phyloP scores from a whole-genome alignment of 2,888 invertebrate species.

The Hoplodrina blanda region DNA sequence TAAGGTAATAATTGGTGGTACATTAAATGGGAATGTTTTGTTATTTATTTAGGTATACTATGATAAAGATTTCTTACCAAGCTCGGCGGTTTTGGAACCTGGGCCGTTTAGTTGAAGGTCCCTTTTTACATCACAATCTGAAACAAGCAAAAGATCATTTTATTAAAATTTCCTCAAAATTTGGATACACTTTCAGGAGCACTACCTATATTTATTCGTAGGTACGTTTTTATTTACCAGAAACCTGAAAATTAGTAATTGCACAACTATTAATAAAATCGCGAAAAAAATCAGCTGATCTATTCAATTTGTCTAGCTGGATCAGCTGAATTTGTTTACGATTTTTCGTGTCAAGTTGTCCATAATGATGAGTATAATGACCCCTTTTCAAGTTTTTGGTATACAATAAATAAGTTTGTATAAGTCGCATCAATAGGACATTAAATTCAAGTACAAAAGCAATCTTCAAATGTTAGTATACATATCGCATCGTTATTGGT shows the following conservation, averaged over 20 bases:
- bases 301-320: no score
- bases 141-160: constrained; percentile 64
- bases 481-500: constrained; percentile 16
- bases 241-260: no score
- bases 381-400: no score
- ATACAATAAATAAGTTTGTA: no score
- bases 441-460: not conserved
- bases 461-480: not conserved
- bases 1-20: not conserved
- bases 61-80: constrained; percentile 85
- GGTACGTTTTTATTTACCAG: no score
- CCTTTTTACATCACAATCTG: constrained; percentile 97
- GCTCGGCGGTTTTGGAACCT: constrained; percentile 93
- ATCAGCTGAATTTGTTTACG: no score
- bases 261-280: no score
- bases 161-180: not conserved
- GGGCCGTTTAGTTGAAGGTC: constrained; percentile 94
- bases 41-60: not conserved
- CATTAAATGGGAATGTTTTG: no score
- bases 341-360: no score
- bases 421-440: not conserved
- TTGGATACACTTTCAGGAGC: not conserved
- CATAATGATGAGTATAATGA: no score
- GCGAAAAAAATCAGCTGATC: no score
- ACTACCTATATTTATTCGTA: no score